A percentile compares a stretch with the other conserved stretches of the same genome.
Evolutionary conservation across 23 tunicate species (phyloP).

Genomic region (Styela clava): DNA sequence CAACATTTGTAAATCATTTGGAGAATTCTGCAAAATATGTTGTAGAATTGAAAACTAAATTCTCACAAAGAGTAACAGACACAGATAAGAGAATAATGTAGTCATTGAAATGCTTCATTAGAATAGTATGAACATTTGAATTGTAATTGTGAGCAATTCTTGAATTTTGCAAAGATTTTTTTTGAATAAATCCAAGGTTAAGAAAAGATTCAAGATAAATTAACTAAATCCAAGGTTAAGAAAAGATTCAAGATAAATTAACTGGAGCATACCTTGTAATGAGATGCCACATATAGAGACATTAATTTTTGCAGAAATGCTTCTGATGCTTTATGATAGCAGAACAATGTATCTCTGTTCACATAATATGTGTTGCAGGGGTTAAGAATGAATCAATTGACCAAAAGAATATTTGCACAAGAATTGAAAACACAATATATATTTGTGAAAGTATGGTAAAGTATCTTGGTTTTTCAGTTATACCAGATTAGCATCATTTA

Average conservation of each 20-base stretch:
- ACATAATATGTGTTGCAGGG: conserved; percentile 62
- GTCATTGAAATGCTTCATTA: not conserved
- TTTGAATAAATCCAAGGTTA: too few relatives aligned
- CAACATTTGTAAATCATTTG: conserved; percentile 91
- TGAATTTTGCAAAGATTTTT: too few relatives aligned
- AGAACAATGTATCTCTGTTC: conserved; percentile 90
- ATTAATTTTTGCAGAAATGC: conserved; percentile 76
- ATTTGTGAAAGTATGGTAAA: not conserved
- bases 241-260: too few relatives aligned
- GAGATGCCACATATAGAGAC: conserved; percentile 94
- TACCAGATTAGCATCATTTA: too few relatives aligned
- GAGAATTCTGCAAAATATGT: conserved; percentile 67
- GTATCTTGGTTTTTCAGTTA: too few relatives aligned
- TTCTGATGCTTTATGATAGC: conserved; percentile 90
- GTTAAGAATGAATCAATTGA: conserved; percentile 7
- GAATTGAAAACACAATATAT: conserved; percentile 4
- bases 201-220: too few relatives aligned
- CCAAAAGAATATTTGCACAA: conserved; percentile 7
- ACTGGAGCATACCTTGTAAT: conserved; percentile 91
- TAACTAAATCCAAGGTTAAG: too few relatives aligned
- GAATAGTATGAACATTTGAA: too few relatives aligned
- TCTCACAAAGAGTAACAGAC: not conserved
- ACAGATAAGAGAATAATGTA: not conserved
- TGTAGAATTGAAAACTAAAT: too few relatives aligned
- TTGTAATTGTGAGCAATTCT: too few relatives aligned